Conservation (phyloP, 1,140 invertebrate genomes). For the Ectropis grisescens region DNA sequence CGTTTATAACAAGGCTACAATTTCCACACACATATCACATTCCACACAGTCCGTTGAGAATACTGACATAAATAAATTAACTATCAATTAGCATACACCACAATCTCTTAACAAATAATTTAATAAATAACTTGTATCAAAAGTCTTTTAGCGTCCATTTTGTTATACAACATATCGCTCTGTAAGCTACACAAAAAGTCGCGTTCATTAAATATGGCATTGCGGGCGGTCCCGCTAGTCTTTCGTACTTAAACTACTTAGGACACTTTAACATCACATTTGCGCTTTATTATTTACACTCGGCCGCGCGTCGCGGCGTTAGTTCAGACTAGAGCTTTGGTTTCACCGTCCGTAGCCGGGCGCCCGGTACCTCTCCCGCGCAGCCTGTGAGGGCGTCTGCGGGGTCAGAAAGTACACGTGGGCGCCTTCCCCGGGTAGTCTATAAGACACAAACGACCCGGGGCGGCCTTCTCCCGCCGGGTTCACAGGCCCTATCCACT, state of each 20-base stretch:
- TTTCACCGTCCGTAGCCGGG: slow-evolving; percentile 63
- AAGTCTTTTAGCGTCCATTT: slow-evolving; percentile 36
- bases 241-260: slow-evolving; percentile 64
- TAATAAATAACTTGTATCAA: slow-evolving; percentile 56
- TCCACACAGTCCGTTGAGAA: slow-evolving; percentile 35
- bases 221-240: slow-evolving; percentile 50
- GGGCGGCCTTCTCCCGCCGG: slow-evolving; percentile 59
- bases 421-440: slow-evolving; percentile 76
- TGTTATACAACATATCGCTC: slow-evolving; percentile 19
- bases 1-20: slow-evolving; percentile 27
- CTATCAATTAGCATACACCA: slow-evolving; percentile 56
- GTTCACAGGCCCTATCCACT: slow-evolving; percentile 70
- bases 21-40: slow-evolving; percentile 36
- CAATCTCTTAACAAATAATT: slow-evolving; percentile 57
- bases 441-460: slow-evolving; percentile 76
- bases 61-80: slow-evolving; percentile 68
- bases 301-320: slow-evolving; percentile 25
- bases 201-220: slow-evolving; percentile 61
- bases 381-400: slow-evolving; percentile 75
- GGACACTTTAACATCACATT: slow-evolving; percentile 69
- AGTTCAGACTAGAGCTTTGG: slow-evolving; percentile 62
- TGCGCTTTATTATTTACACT: slow-evolving; percentile 65
- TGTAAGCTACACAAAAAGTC: slow-evolving; percentile 11
- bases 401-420: slow-evolving; percentile 85
- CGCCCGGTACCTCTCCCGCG: slow-evolving; percentile 54